A percentile compares a stretch with the other conserved stretches of the same genome.
These are phyloP conservation scores for Eurystomus glaucurus DNA, from an alignment of 2,797 vertebrate species.

Conservation along the genomic window DNA sequence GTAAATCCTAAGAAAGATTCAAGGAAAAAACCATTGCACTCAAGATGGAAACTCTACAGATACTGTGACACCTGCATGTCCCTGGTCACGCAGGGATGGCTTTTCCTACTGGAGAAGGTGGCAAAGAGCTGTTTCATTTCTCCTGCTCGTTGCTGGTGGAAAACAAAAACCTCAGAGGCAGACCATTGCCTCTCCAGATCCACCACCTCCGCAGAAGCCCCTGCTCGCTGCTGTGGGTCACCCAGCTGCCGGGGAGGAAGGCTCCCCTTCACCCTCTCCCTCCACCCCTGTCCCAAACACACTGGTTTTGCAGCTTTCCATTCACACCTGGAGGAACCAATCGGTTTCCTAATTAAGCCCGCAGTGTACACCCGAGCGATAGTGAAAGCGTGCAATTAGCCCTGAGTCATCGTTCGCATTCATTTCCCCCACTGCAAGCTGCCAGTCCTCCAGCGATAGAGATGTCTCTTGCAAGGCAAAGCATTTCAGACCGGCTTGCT, in stretches of 20 bases:
- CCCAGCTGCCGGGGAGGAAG: not conserved
- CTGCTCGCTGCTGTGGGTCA: rapidly evolving
- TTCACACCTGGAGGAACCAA: not conserved
- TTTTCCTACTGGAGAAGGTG: rapidly evolving
- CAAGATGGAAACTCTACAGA: rapidly evolving
- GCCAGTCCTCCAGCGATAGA: slow-evolving; percentile 47
- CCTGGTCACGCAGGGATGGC: not conserved
- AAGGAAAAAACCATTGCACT: rapidly evolving
- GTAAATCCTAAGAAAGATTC: not conserved
- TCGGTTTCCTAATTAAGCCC: slow-evolving; percentile 7
- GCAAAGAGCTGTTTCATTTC: not conserved
- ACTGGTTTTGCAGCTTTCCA: not conserved
- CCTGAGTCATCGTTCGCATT: slow-evolving; percentile 56
- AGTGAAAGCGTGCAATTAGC: slow-evolving; percentile 61
- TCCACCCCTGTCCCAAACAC: not conserved
- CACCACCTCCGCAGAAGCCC: not conserved
- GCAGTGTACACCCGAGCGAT: not conserved
- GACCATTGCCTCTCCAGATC: not conserved
- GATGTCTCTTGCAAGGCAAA: slow-evolving; percentile 30
- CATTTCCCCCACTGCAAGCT: slow-evolving; percentile 21
- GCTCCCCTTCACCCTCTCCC: not conserved
- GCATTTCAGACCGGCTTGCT: slow-evolving; percentile 18
- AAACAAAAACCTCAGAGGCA: not conserved
- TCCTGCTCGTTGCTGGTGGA: rapidly evolving
- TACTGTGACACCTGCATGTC: rapidly evolving